Conservation (phyloP, 2,113 vertebrate genomes). For the Dissostichus mawsoni region DNA sequence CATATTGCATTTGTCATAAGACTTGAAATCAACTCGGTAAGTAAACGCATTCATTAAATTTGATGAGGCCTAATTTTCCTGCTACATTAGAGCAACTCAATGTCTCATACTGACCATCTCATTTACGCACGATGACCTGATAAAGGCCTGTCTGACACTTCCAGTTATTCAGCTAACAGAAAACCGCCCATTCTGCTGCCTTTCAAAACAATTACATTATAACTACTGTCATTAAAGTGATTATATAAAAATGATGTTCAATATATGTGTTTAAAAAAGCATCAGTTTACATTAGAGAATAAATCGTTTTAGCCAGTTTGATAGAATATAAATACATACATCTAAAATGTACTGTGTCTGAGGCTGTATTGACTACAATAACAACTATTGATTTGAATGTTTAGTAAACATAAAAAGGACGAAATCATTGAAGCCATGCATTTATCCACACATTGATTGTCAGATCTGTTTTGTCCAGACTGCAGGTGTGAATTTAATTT, state of each 20-base stretch:
- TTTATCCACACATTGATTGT: not conserved
- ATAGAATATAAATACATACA: not conserved
- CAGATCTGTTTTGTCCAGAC: constrained; percentile 10
- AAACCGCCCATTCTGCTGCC: not conserved
- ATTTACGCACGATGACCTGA: not conserved
- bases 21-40: constrained; percentile 10
- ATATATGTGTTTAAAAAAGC: too few relatives aligned
- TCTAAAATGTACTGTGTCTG: not conserved
- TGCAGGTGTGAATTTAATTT: constrained; percentile 7
- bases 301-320: not conserved
- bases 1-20: constrained; percentile 5
- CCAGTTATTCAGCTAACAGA: not conserved
- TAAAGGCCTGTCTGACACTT: not conserved
- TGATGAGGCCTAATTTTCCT: not conserved
- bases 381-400: constrained; percentile 19
- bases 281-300: not conserved
- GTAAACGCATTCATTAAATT: constrained; percentile 1
- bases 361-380: constrained; percentile 13
- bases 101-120: not conserved
- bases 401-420: constrained; percentile 15
- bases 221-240: not conserved
- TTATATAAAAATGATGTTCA: too few relatives aligned
- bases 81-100: not conserved
- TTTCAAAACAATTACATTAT: not conserved
- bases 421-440: constrained; percentile 2